A percentile compares a stretch with the other conserved stretches of the same genome.
phyloP scores from a whole-genome alignment of 1,140 invertebrate genomes.

The Temnothorax longispinosus region DNA sequence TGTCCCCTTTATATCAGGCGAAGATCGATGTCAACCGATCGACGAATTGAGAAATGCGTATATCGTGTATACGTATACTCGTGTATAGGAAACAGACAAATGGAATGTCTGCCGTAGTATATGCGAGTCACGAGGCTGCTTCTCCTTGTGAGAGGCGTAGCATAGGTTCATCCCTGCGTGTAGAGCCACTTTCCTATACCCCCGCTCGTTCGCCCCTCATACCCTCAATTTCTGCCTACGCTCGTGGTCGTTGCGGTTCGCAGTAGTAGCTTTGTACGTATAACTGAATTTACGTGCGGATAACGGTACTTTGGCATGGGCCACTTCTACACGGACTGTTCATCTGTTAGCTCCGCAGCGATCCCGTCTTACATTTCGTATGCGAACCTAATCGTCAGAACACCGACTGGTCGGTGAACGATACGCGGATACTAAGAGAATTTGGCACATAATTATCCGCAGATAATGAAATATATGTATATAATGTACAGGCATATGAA shows the following conservation, averaged over 20 bases:
- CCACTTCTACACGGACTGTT: conserved; percentile 18
- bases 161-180: conserved; percentile 67
- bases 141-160: conserved; percentile 57
- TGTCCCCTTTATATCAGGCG: background rate
- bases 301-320: conserved; percentile 61
- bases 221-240: conserved; percentile 69
- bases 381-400: conserved; percentile 28
- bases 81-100: conserved; percentile 48
- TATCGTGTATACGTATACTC: background rate
- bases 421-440: background rate
- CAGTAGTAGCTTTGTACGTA: conserved; percentile 77
- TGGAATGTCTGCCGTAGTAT: conserved; percentile 65
- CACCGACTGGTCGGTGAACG: background rate
- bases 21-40: conserved; percentile 15
- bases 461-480: background rate
- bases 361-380: conserved; percentile 59
- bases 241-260: conserved; percentile 73
- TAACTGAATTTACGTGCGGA: conserved; percentile 79
- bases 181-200: conserved; percentile 45
- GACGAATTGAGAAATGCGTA: conserved; percentile 9
- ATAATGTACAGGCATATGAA: background rate
- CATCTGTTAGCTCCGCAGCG: conserved; percentile 42
- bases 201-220: conserved; percentile 43
- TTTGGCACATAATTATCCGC: background rate
- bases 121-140: conserved; percentile 58